Conservation (phyloP, 2,113 vertebrate species). For the Artemisiospiza belli region DNA sequence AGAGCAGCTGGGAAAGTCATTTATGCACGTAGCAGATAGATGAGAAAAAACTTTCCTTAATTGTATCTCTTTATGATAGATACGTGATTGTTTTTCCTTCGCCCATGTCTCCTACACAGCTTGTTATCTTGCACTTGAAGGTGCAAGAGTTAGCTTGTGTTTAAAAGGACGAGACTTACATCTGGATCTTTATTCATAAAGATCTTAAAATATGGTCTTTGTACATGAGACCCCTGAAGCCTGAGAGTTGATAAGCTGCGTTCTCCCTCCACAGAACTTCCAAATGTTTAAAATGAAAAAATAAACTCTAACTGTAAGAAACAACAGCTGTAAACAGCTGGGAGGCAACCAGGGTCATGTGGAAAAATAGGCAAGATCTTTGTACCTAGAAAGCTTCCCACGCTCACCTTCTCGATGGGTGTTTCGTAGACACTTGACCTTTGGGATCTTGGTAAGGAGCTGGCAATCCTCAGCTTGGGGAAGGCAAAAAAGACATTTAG, state of each 20-base stretch:
- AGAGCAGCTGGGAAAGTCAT: background rate
- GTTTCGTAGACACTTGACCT: constrained; percentile 93
- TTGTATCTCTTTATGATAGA: background rate
- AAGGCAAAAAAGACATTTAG: constrained; percentile 36
- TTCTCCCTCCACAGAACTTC: background rate
- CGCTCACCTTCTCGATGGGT: constrained; percentile 87
- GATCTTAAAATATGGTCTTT: background rate
- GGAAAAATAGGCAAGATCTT: background rate
- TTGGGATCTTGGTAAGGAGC: constrained; percentile 93
- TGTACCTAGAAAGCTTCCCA: background rate
- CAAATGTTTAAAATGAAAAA: background rate
- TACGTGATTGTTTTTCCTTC: background rate
- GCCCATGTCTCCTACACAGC: background rate
- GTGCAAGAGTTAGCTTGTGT: background rate
- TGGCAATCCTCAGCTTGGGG: constrained; percentile 92
- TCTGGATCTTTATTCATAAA: background rate
- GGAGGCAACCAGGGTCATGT: background rate
- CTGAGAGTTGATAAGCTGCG: background rate
- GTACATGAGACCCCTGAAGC: background rate
- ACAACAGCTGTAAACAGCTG: background rate
- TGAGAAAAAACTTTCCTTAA: background rate
- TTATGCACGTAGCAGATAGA: background rate
- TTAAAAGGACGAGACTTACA: background rate
- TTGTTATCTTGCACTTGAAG: background rate
- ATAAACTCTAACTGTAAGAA: background rate